phyloP scores from a whole-genome alignment of 2,888 invertebrate genomes.

The Mesorhabditis sp. region DNA sequence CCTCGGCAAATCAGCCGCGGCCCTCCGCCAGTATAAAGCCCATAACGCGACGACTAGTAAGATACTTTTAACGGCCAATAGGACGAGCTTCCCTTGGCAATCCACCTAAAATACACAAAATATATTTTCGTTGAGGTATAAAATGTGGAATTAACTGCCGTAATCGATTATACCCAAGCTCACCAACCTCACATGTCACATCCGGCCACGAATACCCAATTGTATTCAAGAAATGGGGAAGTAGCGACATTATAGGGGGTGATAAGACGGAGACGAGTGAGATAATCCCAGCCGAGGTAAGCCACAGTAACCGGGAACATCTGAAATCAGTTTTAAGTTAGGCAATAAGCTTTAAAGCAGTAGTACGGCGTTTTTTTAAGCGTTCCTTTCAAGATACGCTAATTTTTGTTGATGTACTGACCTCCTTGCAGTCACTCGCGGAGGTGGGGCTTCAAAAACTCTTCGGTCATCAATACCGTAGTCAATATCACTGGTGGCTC shows the following conservation, averaged over 20 bases:
- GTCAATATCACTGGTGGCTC: slow-evolving; percentile 49
- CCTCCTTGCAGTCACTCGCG: slow-evolving; percentile 36
- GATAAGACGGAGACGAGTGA: slow-evolving; percentile 44
- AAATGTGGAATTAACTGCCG: too few species aligned
- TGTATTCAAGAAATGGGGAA: slow-evolving; percentile 37
- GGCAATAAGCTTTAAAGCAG: neutral
- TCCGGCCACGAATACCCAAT: slow-evolving; percentile 36
- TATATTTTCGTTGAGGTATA: neutral
- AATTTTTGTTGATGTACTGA: slow-evolving; percentile 9
- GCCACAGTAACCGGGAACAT: slow-evolving; percentile 50
- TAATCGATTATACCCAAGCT: neutral
- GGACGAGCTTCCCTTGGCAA: slow-evolving; percentile 45
- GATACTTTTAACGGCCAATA: slow-evolving; percentile 43
- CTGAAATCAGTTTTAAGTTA: slow-evolving; percentile 17
- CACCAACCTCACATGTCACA: slow-evolving; percentile 44
- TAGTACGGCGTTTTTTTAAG: too few species aligned
- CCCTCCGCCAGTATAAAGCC: slow-evolving; percentile 38
- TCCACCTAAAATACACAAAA: slow-evolving; percentile 32
- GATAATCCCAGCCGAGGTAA: slow-evolving; percentile 33
- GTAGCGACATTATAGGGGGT: slow-evolving; percentile 47
- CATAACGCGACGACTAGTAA: slow-evolving; percentile 41
- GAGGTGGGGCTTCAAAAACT: slow-evolving; percentile 27
- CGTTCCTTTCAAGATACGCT: too few species aligned
- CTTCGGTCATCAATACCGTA: slow-evolving; percentile 40
- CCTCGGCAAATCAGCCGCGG: slow-evolving; percentile 50